Evolutionary conservation across 2,113 vertebrate genomes (phyloP), one percentile per base, ranked within the genome.

Genomic region (Bubo scandiacus): DNA sequence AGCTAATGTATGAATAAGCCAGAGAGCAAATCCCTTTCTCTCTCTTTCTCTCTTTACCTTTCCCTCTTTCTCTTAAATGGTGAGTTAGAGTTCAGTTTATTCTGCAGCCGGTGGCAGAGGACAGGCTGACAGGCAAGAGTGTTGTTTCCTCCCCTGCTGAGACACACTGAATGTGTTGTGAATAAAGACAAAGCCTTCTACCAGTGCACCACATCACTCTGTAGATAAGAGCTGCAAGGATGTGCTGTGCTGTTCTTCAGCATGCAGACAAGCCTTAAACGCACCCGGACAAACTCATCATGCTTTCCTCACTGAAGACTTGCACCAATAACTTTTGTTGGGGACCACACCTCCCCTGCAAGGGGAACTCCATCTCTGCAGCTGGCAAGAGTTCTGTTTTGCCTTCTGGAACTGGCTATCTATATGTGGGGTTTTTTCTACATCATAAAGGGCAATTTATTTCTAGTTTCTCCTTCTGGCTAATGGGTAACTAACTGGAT

Each of bases 141-240:
- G 98, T 36, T 85, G 97, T 70, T 81, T 93, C 95, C 94, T 96
- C 88, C 96, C 97, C 96, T 94, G 97, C 97, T 82, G 98, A 98
- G 98, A 85, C 94, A 97, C 97, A 89, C 51, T 62, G 97, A 97
- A 96, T 98, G 97, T 98, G 98, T 97, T 96, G 97, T 96, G 97
- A 97, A 98, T 98, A 96, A 97, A 98, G 98, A 98, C 98, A 98
- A 98, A 98, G 97, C 97, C 95, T 92, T 87, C 25, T 71, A 96
- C 94, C 96, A 94, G 95, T 62, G 97, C 95, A 79, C 95, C 96
- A 90, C 95, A 67, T 91, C 92, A 73, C 67, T 95, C 94, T 81
- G 88, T 80, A 97, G 90, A 94, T 95, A 84, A 88, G 97, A 97
- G 71, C 98, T 95, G 98, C 95, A 54, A 96, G 84, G 96, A 97